Base-by-base conservation (phyloP, 2,797 vertebrate genomes). In the Psittacula echo region DNA sequence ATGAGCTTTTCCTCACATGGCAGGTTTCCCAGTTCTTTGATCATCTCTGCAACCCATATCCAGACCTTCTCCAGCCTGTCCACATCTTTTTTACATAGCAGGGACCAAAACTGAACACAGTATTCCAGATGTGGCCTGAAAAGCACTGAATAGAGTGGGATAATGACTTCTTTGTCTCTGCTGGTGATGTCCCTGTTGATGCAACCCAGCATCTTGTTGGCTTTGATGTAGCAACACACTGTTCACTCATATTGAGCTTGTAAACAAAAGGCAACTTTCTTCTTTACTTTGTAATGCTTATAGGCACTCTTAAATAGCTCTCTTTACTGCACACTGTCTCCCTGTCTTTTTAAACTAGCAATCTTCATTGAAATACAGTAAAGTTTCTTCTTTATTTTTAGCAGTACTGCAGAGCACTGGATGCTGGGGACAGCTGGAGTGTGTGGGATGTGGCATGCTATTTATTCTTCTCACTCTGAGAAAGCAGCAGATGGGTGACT, bases 401-500 rank as follows among this genome's bases (percentile, higher is more conserved):
- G 95, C 94, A 92, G 84, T 97, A 95, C 84, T 97, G 82, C 89
- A 79, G 88, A 96, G 88, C 96, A 93, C 97, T 98, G 98, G 97
- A 97, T 98, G 96, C 95, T 62, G 90, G 88, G 96, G 98, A 98
- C 98, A 98, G 98, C 98, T 98, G 98, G 97, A 98, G 98, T 96
- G 97, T 94, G 98, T 97, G 95, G 98, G 98, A 97, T 85, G 97
- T 94, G 96, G 95, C 87, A 81, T 93, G 95, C 97, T 98, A 98
- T 98, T 98, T 98, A 97, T 98, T 97, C 97, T 96, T 72, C 29
- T 94, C 93, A 91, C 94, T 97, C 94, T 88, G 90, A 97, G 96
- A 97, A 96, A 93, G 71, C 72, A 97, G 96, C 98, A 98, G 97
- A 98, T 97, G 98, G 97, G 97, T 95, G 96, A 96, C 95, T 97